Base-by-base conservation (phyloP, 2,888 invertebrate species). In the Agrilus biguttatus region DNA sequence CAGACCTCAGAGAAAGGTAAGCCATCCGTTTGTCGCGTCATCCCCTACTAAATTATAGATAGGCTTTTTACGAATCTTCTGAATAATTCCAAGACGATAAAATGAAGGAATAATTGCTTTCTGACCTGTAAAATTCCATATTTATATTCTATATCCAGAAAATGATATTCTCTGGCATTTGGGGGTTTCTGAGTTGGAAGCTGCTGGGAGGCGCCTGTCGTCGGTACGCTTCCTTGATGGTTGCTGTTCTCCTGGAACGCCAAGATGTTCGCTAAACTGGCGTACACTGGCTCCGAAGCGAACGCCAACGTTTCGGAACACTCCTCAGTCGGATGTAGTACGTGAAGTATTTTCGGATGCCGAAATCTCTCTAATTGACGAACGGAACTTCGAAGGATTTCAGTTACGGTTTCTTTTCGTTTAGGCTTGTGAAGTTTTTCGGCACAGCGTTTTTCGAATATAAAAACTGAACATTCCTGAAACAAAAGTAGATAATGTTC, bases 341-440 rank as follows among this genome's bases (percentile, higher is more conserved):
- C 72, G 60, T 79, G 78, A 36, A 77, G 64, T 49, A 80, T 75
- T 69, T 87, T 88, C 4, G 92, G 89, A 67, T 93, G 90, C 12
- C 88, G 77, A 60, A 86, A 78, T 48, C 83, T 73, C 58, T 89
- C 86, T 60, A 95, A 71, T 53, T 83, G 80, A 42, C 77, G 71
- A 8, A 93, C 80, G 46, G 89, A 85, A 46, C 75, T 75, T 33
- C 89, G 74, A 42, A 95, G 70, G 44, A 89, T 78, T 59, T 95
- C 93, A 7, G 92, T 79, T 54, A 95, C 85, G n/a, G 82, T 82
- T 60, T 93, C 93, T 62, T 90, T 88, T 45, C 89, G 75, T 54
- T 90, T 85, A 4, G 91, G 91, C 59, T 90, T 93, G 69, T 88
- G 89, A 36, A 93, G 69, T 62, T 92, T 93, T 59, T 93, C 93